Conservation (phyloP, 53 echinoderm and acorn worm species). For the Echinarachnius parma region DNA sequence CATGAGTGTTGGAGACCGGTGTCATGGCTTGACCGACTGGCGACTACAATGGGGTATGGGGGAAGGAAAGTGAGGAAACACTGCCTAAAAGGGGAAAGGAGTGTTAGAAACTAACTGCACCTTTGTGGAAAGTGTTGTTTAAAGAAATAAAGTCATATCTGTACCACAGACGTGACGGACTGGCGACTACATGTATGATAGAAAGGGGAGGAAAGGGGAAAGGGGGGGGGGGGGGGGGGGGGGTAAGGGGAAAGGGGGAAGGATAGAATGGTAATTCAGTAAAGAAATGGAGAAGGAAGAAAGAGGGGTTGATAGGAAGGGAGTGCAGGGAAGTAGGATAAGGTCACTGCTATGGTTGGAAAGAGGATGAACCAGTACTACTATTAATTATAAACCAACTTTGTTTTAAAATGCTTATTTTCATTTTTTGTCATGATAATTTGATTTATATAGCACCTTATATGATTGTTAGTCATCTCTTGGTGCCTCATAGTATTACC, state of each 20-base stretch:
- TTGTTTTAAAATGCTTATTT: too few species aligned
- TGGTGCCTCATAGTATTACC: too few species aligned
- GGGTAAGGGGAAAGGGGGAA: neutral
- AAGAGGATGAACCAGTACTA: neutral
- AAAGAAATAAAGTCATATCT: too few species aligned
- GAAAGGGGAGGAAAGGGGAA: neutral
- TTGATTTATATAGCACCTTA: too few species aligned
- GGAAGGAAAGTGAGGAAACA: neutral
- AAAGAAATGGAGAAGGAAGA: neutral
- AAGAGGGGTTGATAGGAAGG: neutral
- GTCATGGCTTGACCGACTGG: neutral
- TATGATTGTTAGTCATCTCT: too few species aligned
- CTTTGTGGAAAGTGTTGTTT: too few species aligned
- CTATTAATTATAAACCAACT: too few species aligned
- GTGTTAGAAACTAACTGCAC: too few species aligned
- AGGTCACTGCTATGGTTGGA: neutral
- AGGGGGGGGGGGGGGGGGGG: neutral
- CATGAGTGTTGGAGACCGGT: too few species aligned
- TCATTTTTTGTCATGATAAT: too few species aligned
- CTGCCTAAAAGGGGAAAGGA: neutral
- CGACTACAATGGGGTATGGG: neutral
- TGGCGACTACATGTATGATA: too few species aligned
- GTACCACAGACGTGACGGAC: too few species aligned
- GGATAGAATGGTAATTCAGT: neutral
- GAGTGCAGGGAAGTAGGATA: neutral